Evolutionary conservation across 1,140 invertebrate species (phyloP).

Genomic region (Thaumetopoea pityocampa): DNA sequence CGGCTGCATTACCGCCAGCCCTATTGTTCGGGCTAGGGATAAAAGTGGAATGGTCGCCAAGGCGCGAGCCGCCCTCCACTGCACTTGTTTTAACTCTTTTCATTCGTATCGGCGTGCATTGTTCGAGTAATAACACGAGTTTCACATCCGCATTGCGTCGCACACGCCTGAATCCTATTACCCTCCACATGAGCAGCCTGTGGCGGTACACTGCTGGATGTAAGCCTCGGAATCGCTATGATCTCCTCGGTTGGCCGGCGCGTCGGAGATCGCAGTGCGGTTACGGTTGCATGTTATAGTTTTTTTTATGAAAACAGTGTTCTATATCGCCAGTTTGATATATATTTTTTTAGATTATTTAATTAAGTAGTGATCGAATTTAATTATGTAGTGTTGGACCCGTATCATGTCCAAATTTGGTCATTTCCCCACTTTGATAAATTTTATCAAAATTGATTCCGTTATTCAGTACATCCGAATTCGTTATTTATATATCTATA

Average conservation of each 20-base stretch:
- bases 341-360: too few relatives aligned
- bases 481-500: too few relatives aligned
- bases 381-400: too few relatives aligned
- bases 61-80: slow-evolving; percentile 36
- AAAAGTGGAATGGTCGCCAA: slow-evolving; percentile 49
- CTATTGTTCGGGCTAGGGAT: slow-evolving; percentile 65
- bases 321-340: too few relatives aligned
- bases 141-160: slow-evolving; percentile 33
- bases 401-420: too few relatives aligned
- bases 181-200: slow-evolving; percentile 18
- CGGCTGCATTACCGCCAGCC: slow-evolving; percentile 42
- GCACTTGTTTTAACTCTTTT: slow-evolving; percentile 54
- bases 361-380: too few relatives aligned
- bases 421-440: too few relatives aligned
- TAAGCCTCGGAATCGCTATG: too few relatives aligned
- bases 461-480: too few relatives aligned
- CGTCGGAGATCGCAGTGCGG: not conserved
- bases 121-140: slow-evolving; percentile 19
- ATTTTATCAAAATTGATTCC: too few relatives aligned
- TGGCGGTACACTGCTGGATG: slow-evolving; percentile 1
- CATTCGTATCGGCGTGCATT: slow-evolving; percentile 19
- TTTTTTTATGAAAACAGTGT: too few relatives aligned
- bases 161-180: slow-evolving; percentile 22
- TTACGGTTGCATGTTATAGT: not conserved
- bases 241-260: too few relatives aligned